A percentile compares a stretch with the other conserved stretches of the same genome.
Conservation (phyloP, 2,888 invertebrate species). For the Caenorhabditis afra region DNA sequence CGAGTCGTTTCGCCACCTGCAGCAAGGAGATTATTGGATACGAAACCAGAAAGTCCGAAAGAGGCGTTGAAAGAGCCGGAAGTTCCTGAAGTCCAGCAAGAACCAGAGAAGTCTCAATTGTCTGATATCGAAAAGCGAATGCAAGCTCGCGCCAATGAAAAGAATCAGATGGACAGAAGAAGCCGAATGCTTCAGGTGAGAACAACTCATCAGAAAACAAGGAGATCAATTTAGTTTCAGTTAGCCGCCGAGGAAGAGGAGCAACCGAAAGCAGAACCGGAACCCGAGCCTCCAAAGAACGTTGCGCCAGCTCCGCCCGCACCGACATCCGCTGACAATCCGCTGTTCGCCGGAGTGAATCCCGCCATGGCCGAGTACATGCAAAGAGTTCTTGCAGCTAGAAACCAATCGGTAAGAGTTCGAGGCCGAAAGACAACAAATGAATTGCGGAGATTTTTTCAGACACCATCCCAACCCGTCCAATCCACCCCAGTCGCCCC, state of each 20-base stretch:
- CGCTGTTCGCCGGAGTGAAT: constrained; percentile 62
- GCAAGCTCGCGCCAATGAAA: constrained; percentile 8
- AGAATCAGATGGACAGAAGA: constrained; percentile 17
- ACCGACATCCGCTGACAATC: constrained; percentile 47
- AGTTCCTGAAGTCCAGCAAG: constrained; percentile 1
- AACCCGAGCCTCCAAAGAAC: background rate
- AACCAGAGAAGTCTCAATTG: background rate
- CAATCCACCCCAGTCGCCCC: background rate
- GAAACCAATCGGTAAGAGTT: constrained; percentile 20
- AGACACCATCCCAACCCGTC: background rate
- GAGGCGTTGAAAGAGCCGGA: background rate
- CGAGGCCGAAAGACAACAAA: too few relatives aligned
- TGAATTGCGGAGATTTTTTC: too few relatives aligned
- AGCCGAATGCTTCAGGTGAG: constrained; percentile 29
- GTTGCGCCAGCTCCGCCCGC: background rate
- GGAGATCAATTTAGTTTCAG: background rate
- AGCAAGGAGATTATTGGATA: background rate
- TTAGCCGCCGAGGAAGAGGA: background rate
- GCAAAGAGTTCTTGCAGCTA: constrained; percentile 59
- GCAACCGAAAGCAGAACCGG: constrained; percentile 1
- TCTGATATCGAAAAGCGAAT: constrained; percentile 40
- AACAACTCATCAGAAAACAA: background rate
- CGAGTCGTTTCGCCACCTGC: constrained; percentile 39
- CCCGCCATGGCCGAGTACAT: constrained; percentile 72
- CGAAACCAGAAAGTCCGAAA: background rate